Evolutionary conservation across 1,140 invertebrate genomes (phyloP).

Genomic region (Sinella curviseta): DNA sequence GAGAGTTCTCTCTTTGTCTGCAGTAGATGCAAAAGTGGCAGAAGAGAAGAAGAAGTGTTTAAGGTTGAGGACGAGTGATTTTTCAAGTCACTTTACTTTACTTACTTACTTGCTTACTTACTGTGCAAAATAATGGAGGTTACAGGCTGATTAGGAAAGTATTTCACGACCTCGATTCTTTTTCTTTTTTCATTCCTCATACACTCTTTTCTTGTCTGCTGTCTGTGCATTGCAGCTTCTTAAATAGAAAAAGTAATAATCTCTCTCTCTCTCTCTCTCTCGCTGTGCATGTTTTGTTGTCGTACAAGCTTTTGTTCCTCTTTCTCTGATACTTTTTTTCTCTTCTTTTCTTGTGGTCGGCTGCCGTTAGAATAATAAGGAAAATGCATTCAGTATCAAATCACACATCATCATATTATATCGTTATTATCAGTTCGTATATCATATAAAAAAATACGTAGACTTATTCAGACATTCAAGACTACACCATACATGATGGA

Average conservation of each 20-base stretch:
- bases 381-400: neutral
- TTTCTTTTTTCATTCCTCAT: neutral
- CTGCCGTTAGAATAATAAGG: constrained; percentile 15
- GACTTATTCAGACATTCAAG: too few relatives aligned
- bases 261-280: neutral
- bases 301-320: neutral
- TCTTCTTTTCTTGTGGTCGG: neutral
- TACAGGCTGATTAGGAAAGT: constrained; percentile 36
- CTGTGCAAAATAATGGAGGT: constrained; percentile 23
- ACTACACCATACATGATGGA: too few relatives aligned
- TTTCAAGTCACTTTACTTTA: constrained; percentile 1
- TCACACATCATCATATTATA: neutral
- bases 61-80: constrained; percentile 39
- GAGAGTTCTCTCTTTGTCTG: too few relatives aligned
- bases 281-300: too few relatives aligned
- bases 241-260: too few relatives aligned
- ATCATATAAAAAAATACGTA: too few relatives aligned
- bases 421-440: too few relatives aligned
- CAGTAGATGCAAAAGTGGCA: too few relatives aligned
- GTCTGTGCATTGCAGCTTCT: too few relatives aligned
- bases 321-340: too few relatives aligned
- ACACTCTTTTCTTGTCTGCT: too few relatives aligned
- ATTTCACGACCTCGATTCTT: constrained; percentile 41
- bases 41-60: constrained; percentile 11
- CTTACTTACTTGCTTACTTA: constrained; percentile 20